Evolutionary conservation across 2,113 vertebrate species (phyloP).

Genomic region (Alaudala cheleensis): DNA sequence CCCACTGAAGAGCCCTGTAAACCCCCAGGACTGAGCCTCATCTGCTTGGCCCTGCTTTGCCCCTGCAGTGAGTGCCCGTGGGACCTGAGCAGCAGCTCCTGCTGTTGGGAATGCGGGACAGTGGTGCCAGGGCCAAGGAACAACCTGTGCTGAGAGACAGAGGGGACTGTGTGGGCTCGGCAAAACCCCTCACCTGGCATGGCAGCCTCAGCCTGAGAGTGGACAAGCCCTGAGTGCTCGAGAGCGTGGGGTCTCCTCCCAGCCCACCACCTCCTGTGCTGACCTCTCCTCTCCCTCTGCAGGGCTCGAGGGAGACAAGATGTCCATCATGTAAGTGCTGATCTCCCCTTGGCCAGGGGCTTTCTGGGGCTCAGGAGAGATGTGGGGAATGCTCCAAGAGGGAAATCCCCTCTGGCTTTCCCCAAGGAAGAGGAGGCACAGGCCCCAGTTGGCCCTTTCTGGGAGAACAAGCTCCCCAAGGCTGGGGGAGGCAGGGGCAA

Average conservation of each 20-base stretch:
- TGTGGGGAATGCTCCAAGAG: not conserved
- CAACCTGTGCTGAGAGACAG: not conserved
- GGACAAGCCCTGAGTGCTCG: not conserved
- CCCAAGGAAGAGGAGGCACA: not conserved
- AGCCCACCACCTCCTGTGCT: not conserved
- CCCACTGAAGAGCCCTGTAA: not conserved
- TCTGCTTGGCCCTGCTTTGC: not conserved
- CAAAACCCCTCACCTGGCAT: not conserved
- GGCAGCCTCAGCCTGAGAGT: not conserved
- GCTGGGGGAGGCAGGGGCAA: not conserved
- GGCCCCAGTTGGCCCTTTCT: not conserved
- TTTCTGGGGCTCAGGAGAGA: not conserved
- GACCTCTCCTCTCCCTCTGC: constrained; percentile 35
- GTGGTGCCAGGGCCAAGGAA: not conserved
- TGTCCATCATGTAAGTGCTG: constrained; percentile 72
- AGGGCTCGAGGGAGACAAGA: constrained; percentile 64
- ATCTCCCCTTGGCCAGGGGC: not conserved
- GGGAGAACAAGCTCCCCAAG: not conserved
- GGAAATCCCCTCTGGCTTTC: not conserved
- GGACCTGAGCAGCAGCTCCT: not conserved
- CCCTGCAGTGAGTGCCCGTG: fast-evolving
- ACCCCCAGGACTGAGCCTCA: not conserved
- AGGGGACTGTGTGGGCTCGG: not conserved
- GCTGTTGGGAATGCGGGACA: not conserved
- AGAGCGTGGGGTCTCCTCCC: not conserved